phyloP scores from a whole-genome alignment of 1,140 invertebrate species.

The Chymomyza costata region DNA sequence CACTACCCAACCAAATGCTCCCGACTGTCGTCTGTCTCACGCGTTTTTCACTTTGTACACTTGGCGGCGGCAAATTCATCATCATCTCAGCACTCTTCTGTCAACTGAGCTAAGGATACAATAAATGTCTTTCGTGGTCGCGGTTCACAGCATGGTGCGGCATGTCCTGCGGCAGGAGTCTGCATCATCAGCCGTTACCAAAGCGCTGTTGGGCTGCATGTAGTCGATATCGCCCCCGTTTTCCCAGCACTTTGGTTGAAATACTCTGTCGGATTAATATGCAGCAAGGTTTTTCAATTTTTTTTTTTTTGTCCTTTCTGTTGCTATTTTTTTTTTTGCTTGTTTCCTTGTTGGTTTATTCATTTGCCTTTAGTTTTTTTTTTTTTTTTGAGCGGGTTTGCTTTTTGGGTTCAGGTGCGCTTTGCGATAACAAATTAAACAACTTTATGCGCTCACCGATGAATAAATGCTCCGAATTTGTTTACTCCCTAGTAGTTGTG shows the following conservation, averaged over 20 bases:
- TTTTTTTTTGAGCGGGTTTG: conserved; percentile 6
- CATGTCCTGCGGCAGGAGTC: conserved; percentile 4
- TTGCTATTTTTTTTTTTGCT: conserved; percentile 39
- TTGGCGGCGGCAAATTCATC: conserved; percentile 58
- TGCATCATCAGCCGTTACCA: neutral
- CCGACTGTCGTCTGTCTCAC: no score
- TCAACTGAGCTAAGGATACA: conserved; percentile 68
- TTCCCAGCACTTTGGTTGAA: conserved; percentile 42
- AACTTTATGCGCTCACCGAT: conserved; percentile 55
- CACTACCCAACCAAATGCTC: no score
- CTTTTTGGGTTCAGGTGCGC: conserved; percentile 57
- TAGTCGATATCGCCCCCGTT: conserved; percentile 23
- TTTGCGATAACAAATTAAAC: conserved; percentile 71
- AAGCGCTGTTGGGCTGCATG: no score
- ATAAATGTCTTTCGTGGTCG: conserved; percentile 69
- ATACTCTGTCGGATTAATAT: conserved; percentile 72
- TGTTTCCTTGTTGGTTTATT: conserved; percentile 68
- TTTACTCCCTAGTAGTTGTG: conserved; percentile 7
- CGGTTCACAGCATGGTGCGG: conserved; percentile 23
- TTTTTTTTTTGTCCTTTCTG: conserved; percentile 16
- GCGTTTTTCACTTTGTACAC: conserved; percentile 49
- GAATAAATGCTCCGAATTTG: conserved; percentile 37
- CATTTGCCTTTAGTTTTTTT: conserved; percentile 48
- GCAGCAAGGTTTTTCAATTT: conserved; percentile 62
- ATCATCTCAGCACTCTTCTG: conserved; percentile 69